Evolutionary conservation across 2,888 invertebrate genomes (phyloP).

Genomic region (Heteromurus nitidus): DNA sequence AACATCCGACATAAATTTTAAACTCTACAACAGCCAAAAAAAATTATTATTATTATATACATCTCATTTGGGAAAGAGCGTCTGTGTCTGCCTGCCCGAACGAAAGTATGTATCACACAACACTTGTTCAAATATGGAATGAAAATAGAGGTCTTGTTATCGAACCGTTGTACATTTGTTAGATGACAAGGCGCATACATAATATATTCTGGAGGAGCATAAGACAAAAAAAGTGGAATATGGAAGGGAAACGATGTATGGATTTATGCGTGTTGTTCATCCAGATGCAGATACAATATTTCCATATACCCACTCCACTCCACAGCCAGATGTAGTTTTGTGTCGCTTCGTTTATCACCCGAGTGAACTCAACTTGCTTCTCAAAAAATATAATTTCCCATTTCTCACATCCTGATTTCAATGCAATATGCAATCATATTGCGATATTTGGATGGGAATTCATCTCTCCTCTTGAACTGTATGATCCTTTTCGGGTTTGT

Average conservation of each 20-base stretch:
- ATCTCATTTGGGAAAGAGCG: neutral
- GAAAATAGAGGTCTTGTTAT: neutral
- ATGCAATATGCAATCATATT: slow-evolving; percentile 21
- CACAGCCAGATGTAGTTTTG: slow-evolving; percentile 7
- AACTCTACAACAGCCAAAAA: neutral
- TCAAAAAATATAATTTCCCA: slow-evolving; percentile 16
- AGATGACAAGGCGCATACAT: neutral
- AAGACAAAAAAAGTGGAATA: too few relatives aligned
- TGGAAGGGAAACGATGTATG: too few relatives aligned
- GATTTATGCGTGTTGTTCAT: too few relatives aligned
- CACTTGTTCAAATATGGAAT: slow-evolving; percentile 1
- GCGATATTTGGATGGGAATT: too few relatives aligned
- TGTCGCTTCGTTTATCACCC: slow-evolving; percentile 31
- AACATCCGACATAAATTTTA: slow-evolving; percentile 5
- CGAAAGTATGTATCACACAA: too few relatives aligned
- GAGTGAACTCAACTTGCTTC: neutral
- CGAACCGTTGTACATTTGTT: neutral
- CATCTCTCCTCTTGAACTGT: slow-evolving; percentile 7
- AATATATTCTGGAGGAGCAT: too few relatives aligned
- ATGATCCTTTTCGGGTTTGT: neutral
- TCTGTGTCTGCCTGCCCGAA: too few relatives aligned
- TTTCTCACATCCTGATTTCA: neutral
- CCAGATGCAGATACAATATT: neutral
- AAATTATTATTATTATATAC: too few relatives aligned
- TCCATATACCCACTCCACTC: neutral